phyloP scores from a whole-genome alignment of 1,140 invertebrate genomes.

The Drosophila suzukii region DNA sequence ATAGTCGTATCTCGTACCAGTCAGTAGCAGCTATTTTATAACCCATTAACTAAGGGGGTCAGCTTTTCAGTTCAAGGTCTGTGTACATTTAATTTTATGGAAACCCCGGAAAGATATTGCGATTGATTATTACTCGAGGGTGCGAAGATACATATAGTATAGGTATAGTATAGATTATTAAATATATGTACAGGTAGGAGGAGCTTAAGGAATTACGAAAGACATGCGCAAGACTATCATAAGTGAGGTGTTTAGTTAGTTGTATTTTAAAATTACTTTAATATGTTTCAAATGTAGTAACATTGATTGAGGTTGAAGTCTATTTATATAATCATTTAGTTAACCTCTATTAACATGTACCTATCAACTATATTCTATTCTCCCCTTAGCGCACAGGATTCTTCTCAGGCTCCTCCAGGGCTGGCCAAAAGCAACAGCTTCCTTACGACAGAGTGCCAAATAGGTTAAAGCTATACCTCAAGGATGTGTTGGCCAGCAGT shows the following conservation, averaged over 20 bases:
- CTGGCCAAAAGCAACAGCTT: slow-evolving; percentile 67
- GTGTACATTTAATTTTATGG: not conserved
- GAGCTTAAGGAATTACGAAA: not conserved
- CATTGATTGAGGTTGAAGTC: too few relatives aligned
- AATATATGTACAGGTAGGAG: not conserved
- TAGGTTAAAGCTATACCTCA: slow-evolving; percentile 87
- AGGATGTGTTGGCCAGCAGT: slow-evolving; percentile 85
- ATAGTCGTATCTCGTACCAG: not conserved
- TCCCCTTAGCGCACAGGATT: slow-evolving; percentile 52
- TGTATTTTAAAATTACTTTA: not conserved
- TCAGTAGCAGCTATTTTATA: not conserved
- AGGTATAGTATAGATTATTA: not conserved
- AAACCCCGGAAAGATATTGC: not conserved
- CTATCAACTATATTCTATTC: not conserved
- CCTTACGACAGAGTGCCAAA: slow-evolving; percentile 87
- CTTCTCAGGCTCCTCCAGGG: slow-evolving; percentile 60
- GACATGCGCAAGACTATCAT: not conserved
- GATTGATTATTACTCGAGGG: not conserved
- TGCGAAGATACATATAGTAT: not conserved
- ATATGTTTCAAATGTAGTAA: too few relatives aligned
- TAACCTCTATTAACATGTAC: too few relatives aligned
- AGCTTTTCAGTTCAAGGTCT: slow-evolving; percentile 9
- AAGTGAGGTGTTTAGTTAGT: not conserved
- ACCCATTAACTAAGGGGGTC: slow-evolving; percentile 2
- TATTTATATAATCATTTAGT: too few relatives aligned